These are phyloP conservation scores for Lottia gigantea DNA, from an alignment of 2,888 invertebrate genomes.

Conservation along the genomic window DNA sequence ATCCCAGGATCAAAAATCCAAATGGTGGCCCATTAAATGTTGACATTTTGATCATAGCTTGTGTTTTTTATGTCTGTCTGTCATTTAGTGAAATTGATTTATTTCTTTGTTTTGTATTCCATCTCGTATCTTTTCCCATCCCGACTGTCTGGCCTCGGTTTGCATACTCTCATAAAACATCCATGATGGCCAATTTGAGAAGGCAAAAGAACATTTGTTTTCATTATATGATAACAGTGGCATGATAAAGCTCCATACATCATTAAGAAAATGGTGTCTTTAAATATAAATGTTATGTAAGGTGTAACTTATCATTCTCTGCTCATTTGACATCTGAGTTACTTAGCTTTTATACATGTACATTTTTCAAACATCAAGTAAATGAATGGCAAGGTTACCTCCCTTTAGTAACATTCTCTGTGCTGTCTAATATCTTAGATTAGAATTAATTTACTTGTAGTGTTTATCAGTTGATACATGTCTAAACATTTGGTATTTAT, in stretches of 20 bases:
- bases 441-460: background rate
- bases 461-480: conserved; percentile 9
- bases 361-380: no score
- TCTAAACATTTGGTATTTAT: conserved; percentile 11
- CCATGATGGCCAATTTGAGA: conserved; percentile 41
- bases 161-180: conserved; percentile 28
- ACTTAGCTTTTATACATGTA: no score
- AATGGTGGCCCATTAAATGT: conserved; percentile 4
- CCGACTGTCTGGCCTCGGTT: conserved; percentile 29
- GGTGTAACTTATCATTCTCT: conserved; percentile 8
- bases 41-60: conserved; percentile 4
- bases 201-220: conserved; percentile 41
- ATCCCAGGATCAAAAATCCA: conserved; percentile 1
- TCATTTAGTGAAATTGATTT: conserved; percentile 28
- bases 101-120: conserved; percentile 31
- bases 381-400: background rate
- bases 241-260: conserved; percentile 38
- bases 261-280: conserved; percentile 8
- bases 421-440: background rate
- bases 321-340: background rate
- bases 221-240: conserved; percentile 47
- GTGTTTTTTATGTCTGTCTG: conserved; percentile 13
- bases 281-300: conserved; percentile 6
- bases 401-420: background rate
- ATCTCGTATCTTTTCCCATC: conserved; percentile 23